Conservation (phyloP, 2,888 invertebrate genomes). For the Cartodere bifasciata region DNA sequence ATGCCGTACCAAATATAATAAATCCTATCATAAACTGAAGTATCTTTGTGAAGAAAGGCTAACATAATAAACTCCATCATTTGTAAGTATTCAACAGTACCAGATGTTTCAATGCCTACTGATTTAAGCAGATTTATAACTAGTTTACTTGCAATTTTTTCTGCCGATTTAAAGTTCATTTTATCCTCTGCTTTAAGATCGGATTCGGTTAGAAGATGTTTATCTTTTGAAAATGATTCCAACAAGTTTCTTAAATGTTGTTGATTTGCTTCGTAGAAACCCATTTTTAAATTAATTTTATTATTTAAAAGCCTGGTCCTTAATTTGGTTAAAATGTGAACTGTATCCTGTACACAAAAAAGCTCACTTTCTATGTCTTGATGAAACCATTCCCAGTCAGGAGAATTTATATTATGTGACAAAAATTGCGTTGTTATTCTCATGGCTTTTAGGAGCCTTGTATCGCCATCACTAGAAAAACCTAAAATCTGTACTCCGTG, state of each 20-base stretch:
- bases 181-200: slow-evolving; percentile 8
- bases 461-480: slow-evolving; percentile 5
- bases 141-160: slow-evolving; percentile 4
- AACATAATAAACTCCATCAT: slow-evolving; percentile 6
- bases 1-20: slow-evolving; percentile 9
- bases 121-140: slow-evolving; percentile 2
- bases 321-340: slow-evolving; percentile 2
- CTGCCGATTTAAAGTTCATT: slow-evolving; percentile 9
- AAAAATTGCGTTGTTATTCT: neutral
- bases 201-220: slow-evolving; percentile 2
- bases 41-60: slow-evolving; percentile 8
- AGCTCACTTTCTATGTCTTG: neutral
- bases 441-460: slow-evolving; percentile 6
- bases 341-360: slow-evolving; percentile 3
- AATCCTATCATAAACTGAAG: slow-evolving; percentile 6
- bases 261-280: neutral
- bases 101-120: slow-evolving; percentile 6
- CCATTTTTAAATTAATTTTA: neutral
- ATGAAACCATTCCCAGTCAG: slow-evolving; percentile 2
- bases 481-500: slow-evolving; percentile 2
- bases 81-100: slow-evolving; percentile 6
- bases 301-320: neutral
- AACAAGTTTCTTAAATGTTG: neutral
- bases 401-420: neutral
- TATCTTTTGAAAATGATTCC: slow-evolving; percentile 2